phyloP scores from a whole-genome alignment of 2,113 vertebrate genomes.

The Myanophis thanlyinensis region DNA sequence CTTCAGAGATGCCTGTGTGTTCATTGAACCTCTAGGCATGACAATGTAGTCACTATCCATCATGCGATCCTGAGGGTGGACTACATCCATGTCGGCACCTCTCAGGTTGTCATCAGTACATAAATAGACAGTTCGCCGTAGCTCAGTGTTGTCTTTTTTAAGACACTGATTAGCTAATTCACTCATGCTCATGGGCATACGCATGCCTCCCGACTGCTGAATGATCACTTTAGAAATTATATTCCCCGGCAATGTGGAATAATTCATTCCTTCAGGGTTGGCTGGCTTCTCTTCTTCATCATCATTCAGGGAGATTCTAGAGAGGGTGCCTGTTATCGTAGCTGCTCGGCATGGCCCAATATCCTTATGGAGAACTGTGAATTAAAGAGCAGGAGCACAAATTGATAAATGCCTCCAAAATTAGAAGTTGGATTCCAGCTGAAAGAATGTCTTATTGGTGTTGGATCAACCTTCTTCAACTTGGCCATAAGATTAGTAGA shows the following conservation, averaged over 20 bases:
- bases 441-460: background rate
- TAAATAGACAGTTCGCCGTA: constrained; percentile 94
- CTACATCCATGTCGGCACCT: constrained; percentile 89
- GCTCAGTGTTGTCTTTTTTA: constrained; percentile 84
- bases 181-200: constrained; percentile 90
- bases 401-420: constrained; percentile 6
- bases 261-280: constrained; percentile 90
- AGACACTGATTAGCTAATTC: constrained; percentile 89
- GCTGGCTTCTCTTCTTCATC: constrained; percentile 92
- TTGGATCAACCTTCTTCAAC: background rate
- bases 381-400: constrained; percentile 49
- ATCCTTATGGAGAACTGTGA: constrained; percentile 95
- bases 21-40: constrained; percentile 89
- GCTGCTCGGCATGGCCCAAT: constrained; percentile 94
- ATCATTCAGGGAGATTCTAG: constrained; percentile 96
- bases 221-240: constrained; percentile 99
- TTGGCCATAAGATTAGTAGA: background rate
- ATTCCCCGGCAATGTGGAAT: constrained; percentile 95
- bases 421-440: background rate
- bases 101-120: constrained; percentile 93
- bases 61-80: constrained; percentile 86
- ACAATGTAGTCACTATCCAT: constrained; percentile 99
- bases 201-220: constrained; percentile 91
- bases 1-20: constrained; percentile 85
- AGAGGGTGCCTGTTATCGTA: constrained; percentile 95